A percentile compares a stretch with the other conserved stretches of the same genome.
These are phyloP conservation scores for Phalera bucephala DNA, from an alignment of 2,888 invertebrate species.

Conservation along the genomic window DNA sequence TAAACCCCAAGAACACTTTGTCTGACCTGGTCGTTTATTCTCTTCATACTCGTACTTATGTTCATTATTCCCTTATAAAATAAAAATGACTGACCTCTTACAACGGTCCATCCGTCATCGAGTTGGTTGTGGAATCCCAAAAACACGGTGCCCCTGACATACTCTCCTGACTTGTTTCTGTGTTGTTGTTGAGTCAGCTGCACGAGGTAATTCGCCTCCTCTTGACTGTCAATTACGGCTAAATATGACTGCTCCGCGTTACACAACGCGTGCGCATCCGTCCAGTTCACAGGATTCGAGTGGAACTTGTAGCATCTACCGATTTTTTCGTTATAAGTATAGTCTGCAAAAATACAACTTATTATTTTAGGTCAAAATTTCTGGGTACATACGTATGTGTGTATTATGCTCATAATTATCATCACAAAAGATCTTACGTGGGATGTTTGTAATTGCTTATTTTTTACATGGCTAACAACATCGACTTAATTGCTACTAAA, in stretches of 20 bases:
- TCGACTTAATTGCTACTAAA: too few species aligned
- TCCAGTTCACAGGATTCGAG: not conserved
- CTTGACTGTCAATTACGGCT: constrained; percentile 1
- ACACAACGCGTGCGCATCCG: not conserved
- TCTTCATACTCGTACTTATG: too few species aligned
- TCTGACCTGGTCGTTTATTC: too few species aligned
- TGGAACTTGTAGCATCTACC: constrained; percentile 9
- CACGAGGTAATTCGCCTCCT: not conserved
- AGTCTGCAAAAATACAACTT: constrained; percentile 1
- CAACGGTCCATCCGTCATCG: not conserved
- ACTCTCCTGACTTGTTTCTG: not conserved
- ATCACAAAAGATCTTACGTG: too few species aligned
- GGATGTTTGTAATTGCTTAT: too few species aligned
- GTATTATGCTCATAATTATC: too few species aligned
- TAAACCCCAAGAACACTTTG: too few species aligned
- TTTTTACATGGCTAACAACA: too few species aligned
- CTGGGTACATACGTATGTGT: too few species aligned
- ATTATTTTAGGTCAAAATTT: not conserved
- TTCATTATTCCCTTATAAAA: too few species aligned
- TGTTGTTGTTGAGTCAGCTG: not conserved
- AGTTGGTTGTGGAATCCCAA: not conserved
- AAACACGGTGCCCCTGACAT: not conserved
- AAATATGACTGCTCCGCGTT: constrained; percentile 1
- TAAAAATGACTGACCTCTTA: not conserved
- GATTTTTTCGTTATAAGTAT: constrained; percentile 1